Evolutionary conservation across 2,888 invertebrate species (phyloP).

Genomic region (Biston betularia): DNA sequence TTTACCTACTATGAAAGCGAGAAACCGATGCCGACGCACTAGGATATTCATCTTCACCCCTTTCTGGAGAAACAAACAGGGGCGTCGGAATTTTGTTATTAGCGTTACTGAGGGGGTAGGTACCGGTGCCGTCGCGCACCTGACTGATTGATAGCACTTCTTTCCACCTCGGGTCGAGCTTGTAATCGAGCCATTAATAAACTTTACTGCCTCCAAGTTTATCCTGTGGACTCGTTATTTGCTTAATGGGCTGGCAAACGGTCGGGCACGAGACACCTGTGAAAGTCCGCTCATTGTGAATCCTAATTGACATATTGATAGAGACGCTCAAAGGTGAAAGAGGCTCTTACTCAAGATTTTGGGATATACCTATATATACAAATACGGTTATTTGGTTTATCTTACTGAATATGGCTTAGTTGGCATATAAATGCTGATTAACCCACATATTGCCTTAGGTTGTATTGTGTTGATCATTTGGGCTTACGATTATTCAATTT

Average conservation of each 20-base stretch:
- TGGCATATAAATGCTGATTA: constrained; percentile 36
- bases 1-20: constrained; percentile 60
- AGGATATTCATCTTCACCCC: constrained; percentile 84
- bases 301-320: constrained; percentile 77
- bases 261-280: constrained; percentile 73
- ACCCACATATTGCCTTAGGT: constrained; percentile 26
- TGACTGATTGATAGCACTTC: constrained; percentile 86
- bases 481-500: constrained; percentile 20
- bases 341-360: constrained; percentile 46
- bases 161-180: constrained; percentile 86
- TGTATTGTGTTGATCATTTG: constrained; percentile 36
- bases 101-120: constrained; percentile 80
- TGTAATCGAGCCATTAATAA: constrained; percentile 87
- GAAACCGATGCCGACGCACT: constrained; percentile 65
- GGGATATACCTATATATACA: constrained; percentile 42
- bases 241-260: constrained; percentile 84
- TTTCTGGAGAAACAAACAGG: constrained; percentile 81
- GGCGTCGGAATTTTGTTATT: constrained; percentile 85
- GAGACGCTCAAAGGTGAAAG: constrained; percentile 58
- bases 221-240: constrained; percentile 84
- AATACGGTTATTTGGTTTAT: constrained; percentile 40
- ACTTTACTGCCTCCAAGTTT: constrained; percentile 85
- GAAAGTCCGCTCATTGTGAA: constrained; percentile 67
- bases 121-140: constrained; percentile 80
- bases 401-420: constrained; percentile 38